These are phyloP conservation scores for Marronus borbonicus DNA, from an alignment of 2,888 invertebrate genomes.

Conservation along the genomic window DNA sequence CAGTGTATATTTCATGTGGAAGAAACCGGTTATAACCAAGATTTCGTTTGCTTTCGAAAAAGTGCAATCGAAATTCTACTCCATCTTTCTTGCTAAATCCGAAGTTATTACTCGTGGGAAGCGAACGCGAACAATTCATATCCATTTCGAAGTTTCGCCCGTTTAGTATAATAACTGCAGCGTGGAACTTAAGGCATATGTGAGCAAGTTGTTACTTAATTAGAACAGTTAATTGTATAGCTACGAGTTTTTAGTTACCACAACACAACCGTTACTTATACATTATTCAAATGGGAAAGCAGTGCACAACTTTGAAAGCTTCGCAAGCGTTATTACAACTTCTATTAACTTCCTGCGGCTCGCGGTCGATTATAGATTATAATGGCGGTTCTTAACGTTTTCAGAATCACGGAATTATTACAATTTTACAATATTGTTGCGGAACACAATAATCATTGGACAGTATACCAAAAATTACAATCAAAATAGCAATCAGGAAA, in stretches of 20 bases:
- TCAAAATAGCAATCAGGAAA: no score
- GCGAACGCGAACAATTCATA: slow-evolving; percentile 8
- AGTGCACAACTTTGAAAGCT: slow-evolving; percentile 23
- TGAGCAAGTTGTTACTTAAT: slow-evolving; percentile 42
- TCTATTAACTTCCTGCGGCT: neutral
- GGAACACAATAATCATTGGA: no score
- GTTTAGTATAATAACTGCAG: neutral
- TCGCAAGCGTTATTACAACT: slow-evolving; percentile 17
- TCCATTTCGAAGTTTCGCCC: slow-evolving; percentile 11
- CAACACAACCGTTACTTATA: slow-evolving; percentile 32
- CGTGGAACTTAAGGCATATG: slow-evolving; percentile 16
- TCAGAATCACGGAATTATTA: no score
- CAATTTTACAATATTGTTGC: no score
- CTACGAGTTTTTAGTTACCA: slow-evolving; percentile 35
- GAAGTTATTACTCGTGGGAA: neutral
- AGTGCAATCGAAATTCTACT: neutral
- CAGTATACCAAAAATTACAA: no score
- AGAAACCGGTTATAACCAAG: no score
- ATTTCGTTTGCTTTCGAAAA: neutral
- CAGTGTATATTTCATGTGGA: no score
- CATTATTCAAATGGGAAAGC: slow-evolving; percentile 44
- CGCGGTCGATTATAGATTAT: neutral
- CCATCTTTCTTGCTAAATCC: neutral
- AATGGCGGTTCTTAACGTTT: neutral
- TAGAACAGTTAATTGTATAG: slow-evolving; percentile 44